Evolutionary conservation across 2,888 invertebrate genomes (phyloP).

Genomic region (Morinoia aosen): DNA sequence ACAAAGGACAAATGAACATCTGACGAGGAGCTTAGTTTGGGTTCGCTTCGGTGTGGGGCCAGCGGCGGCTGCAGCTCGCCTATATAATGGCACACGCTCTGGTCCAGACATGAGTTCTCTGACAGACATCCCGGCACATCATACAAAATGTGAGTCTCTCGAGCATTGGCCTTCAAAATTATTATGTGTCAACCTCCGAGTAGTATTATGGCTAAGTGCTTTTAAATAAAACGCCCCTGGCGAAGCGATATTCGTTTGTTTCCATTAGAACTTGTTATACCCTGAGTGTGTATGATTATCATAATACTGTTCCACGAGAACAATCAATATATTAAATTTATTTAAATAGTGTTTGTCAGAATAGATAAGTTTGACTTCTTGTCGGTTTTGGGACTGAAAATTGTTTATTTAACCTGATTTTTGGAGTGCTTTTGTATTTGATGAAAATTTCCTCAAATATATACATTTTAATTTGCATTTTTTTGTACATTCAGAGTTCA

Average conservation of each 20-base stretch:
- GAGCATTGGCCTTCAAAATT: neutral
- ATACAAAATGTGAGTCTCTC: conserved; percentile 37
- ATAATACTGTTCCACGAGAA: neutral
- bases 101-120: neutral
- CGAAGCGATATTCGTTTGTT: neutral
- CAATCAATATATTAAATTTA: neutral
- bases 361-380: neutral
- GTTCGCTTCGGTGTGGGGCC: neutral
- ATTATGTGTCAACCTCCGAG: neutral
- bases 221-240: neutral
- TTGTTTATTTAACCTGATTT: too few species aligned
- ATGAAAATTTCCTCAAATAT: too few species aligned
- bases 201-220: neutral
- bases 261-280: neutral
- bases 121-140: neutral
- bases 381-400: too few species aligned
- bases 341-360: neutral
- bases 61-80: neutral
- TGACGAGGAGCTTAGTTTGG: neutral
- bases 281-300: neutral
- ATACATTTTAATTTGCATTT: too few species aligned
- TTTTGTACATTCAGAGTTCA: too few species aligned
- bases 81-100: neutral
- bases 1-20: neutral
- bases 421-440: too few species aligned